phyloP scores from a whole-genome alignment of 2,888 invertebrate species.

The Tanytarsus gracilentus region DNA sequence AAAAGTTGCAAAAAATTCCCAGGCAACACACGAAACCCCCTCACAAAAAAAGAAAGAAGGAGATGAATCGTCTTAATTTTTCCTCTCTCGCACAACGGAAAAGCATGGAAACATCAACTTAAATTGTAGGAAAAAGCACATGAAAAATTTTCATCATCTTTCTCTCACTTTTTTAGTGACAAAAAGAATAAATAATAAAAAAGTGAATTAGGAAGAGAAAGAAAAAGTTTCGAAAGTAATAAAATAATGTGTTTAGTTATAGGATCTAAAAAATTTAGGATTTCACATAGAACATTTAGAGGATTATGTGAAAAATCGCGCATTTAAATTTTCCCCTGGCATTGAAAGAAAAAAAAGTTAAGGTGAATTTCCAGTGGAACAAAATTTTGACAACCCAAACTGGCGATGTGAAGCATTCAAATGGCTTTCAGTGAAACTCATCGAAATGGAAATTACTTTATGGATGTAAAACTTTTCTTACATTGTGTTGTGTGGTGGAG shows the following conservation, averaged over 20 bases:
- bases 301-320: constrained; percentile 24
- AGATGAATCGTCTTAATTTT: not conserved
- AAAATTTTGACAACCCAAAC: no score
- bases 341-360: no score
- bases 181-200: not conserved
- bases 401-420: no score
- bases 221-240: not conserved
- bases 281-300: constrained; percentile 18
- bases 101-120: constrained; percentile 21
- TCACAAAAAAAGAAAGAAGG: not conserved
- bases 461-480: no score
- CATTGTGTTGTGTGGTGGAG: no score
- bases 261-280: constrained; percentile 17
- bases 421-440: no score
- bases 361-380: not conserved
- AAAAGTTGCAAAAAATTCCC: constrained; percentile 2
- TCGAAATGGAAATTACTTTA: no score
- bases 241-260: constrained; percentile 24
- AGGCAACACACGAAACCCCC: constrained; percentile 2
- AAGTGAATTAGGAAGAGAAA: not conserved
- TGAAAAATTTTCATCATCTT: not conserved
- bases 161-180: not conserved
- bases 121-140: not conserved
- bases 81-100: not conserved
- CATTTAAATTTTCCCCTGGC: no score